phyloP scores from a whole-genome alignment of 2,888 invertebrate genomes.

The Melipona beecheii region DNA sequence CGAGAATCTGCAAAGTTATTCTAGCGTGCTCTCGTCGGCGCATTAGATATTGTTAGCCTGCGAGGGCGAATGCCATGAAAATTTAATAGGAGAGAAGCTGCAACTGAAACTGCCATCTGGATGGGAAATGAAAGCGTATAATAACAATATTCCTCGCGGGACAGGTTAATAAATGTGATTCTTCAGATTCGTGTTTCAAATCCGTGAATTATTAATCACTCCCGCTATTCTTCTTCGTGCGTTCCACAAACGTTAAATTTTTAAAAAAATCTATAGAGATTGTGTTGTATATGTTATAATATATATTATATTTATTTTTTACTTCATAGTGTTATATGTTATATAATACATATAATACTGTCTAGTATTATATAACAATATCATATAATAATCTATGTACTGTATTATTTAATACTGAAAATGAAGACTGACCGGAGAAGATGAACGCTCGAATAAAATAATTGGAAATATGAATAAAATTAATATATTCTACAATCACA shows the following conservation, averaged over 20 bases:
- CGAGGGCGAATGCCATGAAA: constrained; percentile 7
- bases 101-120: background rate
- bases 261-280: background rate
- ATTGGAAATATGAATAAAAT: background rate
- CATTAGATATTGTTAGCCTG: constrained; percentile 7
- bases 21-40: background rate
- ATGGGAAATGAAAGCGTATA: background rate
- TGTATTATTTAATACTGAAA: background rate
- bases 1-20: constrained; percentile 5
- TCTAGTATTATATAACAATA: too few relatives aligned
- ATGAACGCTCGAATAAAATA: background rate
- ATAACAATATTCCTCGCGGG: background rate
- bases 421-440: background rate
- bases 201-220: background rate
- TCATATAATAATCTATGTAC: too few relatives aligned
- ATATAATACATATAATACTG: too few relatives aligned
- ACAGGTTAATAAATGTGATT: background rate
- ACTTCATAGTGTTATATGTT: too few relatives aligned
- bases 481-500: background rate
- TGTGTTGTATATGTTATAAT: too few relatives aligned
- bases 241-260: background rate
- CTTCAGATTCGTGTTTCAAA: background rate
- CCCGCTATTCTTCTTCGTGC: background rate
- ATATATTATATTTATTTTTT: too few relatives aligned
- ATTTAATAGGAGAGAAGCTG: constrained; percentile 7